A percentile compares a stretch with the other conserved stretches of the same genome.
Evolutionary conservation across 2,113 vertebrate species (phyloP).

Genomic region (Xenopus tropicalis): DNA sequence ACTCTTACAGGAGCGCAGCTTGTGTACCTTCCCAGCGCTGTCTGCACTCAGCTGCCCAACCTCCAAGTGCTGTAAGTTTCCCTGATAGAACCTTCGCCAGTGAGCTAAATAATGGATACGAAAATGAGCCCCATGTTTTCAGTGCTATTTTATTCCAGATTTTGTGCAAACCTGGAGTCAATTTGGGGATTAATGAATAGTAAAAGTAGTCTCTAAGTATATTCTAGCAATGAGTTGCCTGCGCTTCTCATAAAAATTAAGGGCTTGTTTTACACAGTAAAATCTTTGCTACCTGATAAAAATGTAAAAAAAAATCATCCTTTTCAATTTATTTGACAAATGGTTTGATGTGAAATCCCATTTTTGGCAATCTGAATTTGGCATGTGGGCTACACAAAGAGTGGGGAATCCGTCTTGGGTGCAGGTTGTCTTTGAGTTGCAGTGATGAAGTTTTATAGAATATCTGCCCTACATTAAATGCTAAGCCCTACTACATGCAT

Average conservation of each 20-base stretch:
- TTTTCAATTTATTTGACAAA: constrained; percentile 1
- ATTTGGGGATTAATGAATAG: background rate
- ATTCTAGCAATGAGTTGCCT: background rate
- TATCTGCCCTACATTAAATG: constrained; percentile 22
- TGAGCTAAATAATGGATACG: background rate
- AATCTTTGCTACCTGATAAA: background rate
- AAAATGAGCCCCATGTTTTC: background rate
- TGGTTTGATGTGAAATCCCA: background rate
- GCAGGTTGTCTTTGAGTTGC: background rate
- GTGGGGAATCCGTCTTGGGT: constrained; percentile 2
- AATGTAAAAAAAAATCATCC: too few relatives aligned
- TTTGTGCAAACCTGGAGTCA: background rate
- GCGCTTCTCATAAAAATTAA: background rate
- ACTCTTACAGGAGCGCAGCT: constrained; percentile 88
- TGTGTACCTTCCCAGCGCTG: constrained; percentile 72
- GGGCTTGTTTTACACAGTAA: too few relatives aligned
- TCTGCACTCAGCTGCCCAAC: constrained; percentile 85
- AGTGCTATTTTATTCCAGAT: background rate
- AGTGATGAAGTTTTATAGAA: constrained; percentile 15
- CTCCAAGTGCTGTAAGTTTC: constrained; percentile 87
- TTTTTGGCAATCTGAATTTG: background rate
- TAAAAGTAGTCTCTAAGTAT: background rate
- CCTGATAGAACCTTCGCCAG: background rate
- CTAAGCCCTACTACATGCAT: constrained; percentile 12
- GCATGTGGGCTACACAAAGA: background rate